Percentiles rank a stretch among this genome's conserved stretches.
Evolutionary conservation across 2,113 vertebrate genomes (phyloP).

Genomic region (Mesembrinibis cayennensis): DNA sequence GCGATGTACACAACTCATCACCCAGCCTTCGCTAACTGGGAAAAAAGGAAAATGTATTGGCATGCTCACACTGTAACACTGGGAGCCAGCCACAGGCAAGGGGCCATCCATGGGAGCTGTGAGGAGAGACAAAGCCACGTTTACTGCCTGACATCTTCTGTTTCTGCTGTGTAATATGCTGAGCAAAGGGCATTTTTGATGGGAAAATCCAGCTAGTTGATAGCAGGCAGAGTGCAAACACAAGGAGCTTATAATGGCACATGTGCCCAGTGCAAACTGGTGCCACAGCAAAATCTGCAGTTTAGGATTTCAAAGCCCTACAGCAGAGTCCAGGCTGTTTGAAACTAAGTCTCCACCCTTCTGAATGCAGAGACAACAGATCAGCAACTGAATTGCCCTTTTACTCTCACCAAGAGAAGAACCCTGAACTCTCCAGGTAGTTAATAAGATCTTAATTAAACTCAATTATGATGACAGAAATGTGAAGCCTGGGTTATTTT

Average conservation of each 20-base stretch:
- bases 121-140: neutral
- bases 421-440: neutral
- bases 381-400: neutral
- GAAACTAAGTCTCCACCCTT: neutral
- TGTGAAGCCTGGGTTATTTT: neutral
- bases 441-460: neutral
- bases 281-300: neutral
- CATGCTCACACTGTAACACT: neutral
- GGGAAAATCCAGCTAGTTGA: neutral
- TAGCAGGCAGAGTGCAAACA: rapidly evolving
- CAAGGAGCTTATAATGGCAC: neutral
- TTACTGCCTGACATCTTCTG: neutral
- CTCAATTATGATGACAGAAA: neutral
- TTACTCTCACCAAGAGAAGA: neutral
- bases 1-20: rapidly evolving
- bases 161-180: neutral
- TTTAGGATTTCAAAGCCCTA: neutral
- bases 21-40: neutral
- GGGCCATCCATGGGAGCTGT: rapidly evolving
- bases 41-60: neutral
- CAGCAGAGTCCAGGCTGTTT: neutral
- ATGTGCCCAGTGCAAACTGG: neutral
- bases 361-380: neutral
- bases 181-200: neutral
- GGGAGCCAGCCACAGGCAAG: neutral